These are phyloP conservation scores for Melinopterus prodromus DNA, from an alignment of 2,888 invertebrate species.

Conservation along the genomic window DNA sequence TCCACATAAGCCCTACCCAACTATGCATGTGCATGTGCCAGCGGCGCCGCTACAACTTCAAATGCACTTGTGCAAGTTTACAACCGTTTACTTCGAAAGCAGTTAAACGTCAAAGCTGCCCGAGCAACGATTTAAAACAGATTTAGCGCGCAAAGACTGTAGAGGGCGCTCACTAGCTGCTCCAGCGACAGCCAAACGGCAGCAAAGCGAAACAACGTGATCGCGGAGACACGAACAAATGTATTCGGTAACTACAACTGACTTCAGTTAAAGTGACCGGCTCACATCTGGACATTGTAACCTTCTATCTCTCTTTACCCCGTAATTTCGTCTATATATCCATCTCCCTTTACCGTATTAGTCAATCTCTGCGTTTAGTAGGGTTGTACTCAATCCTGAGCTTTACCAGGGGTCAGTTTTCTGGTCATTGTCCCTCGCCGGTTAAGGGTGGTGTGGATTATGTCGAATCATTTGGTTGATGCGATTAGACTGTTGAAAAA, in stretches of 20 bases:
- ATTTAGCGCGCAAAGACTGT: slow-evolving; percentile 29
- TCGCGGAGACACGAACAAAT: slow-evolving; percentile 32
- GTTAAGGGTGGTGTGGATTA: slow-evolving; percentile 52
- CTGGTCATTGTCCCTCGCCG: slow-evolving; percentile 52
- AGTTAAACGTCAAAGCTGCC: background rate
- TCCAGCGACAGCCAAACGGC: slow-evolving; percentile 22
- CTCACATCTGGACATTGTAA: slow-evolving; percentile 46
- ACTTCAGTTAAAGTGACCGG: slow-evolving; percentile 36
- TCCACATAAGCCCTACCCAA: background rate
- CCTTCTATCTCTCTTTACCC: slow-evolving; percentile 6
- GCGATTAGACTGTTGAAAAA: slow-evolving; percentile 59
- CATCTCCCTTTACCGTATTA: too few species aligned
- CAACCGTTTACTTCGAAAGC: background rate
- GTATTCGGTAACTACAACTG: slow-evolving; percentile 34
- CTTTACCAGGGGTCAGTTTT: slow-evolving; percentile 45
- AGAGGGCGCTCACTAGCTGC: slow-evolving; percentile 13
- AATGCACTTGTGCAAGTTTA: background rate
- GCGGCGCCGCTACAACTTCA: background rate
- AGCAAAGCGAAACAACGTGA: slow-evolving; percentile 12
- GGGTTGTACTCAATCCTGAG: slow-evolving; percentile 33
- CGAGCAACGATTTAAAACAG: slow-evolving; percentile 32
- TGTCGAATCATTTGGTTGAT: slow-evolving; percentile 61
- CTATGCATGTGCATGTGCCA: background rate
- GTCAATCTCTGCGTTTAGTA: slow-evolving; percentile 43
- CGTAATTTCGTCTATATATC: too few species aligned